Base-by-base conservation (phyloP, 30 jellyfish, hydroid and myxozoan species). In the Cassiopea andromeda region DNA sequence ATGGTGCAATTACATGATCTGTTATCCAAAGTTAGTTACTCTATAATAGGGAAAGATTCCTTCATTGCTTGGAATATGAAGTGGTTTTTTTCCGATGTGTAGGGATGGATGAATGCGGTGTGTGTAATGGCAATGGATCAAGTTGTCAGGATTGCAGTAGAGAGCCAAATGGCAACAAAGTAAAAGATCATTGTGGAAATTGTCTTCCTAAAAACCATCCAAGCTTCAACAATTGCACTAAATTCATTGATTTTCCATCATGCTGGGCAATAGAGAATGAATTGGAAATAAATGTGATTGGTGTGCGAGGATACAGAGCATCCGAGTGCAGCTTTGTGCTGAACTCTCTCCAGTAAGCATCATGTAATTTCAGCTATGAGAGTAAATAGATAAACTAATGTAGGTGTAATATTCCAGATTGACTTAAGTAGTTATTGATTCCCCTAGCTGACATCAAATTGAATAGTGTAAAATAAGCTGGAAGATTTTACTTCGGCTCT, bases 21-120 rank as follows among this genome's bases (percentile, higher is more conserved):
- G 38, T 0, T 27, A 27, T 27, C 38, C 38, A 27, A 27, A 27
- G 38, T 27, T 27, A 27, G 38, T 27, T 27, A 27, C 38, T 27
- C 38, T 27, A 27, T 27, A 27, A 27, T 27, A 27, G 38, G 38
- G 38, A 27, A 27, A 0, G 38, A 27, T 27, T 27, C 38, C 0
- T 27, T 27, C 38, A 0, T 27, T 27, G 0, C 38, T 27, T 27
- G 38, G 38, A 27, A 27, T 0, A 27, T 27, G 38, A 27, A 27
- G 38, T 27, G 38, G 38, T 27, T 27, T 27, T 54, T 54, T 54
- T 54, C 0, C 64, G 0, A 3, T 54, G 7, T 54, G 64, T 0
- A 64, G 96, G 88, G 14, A 74, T 49, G 84, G 96, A 89, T 71
- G 85, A 80, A 16, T 89, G 96, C 46, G 85, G 88, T n/a, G 84